phyloP scores from a whole-genome alignment of 2,797 vertebrate species.

The Cheirogaleus major region DNA sequence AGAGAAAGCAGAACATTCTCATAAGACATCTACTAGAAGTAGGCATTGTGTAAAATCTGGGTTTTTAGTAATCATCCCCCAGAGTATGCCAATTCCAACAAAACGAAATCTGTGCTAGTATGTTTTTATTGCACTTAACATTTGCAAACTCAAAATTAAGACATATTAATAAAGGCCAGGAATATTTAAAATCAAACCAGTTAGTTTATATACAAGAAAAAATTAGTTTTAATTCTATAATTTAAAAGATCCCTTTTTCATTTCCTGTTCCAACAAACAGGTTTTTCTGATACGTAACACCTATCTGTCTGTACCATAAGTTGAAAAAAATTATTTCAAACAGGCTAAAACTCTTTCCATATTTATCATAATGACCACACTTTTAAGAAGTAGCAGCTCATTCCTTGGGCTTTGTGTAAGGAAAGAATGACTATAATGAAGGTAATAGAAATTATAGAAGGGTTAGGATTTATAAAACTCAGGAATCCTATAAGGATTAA shows the following conservation, averaged over 20 bases:
- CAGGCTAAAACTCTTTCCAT: slow-evolving; percentile 36
- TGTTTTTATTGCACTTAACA: slow-evolving; percentile 80
- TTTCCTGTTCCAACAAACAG: slow-evolving; percentile 59
- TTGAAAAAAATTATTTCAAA: slow-evolving; percentile 47
- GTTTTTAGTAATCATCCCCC: slow-evolving; percentile 80
- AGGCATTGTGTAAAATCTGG: slow-evolving; percentile 77
- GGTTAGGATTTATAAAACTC: slow-evolving; percentile 45
- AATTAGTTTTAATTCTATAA: slow-evolving; percentile 62
- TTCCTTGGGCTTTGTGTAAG: slow-evolving; percentile 62
- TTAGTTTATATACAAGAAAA: slow-evolving; percentile 81
- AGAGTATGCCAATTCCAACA: slow-evolving; percentile 80
- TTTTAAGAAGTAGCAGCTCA: slow-evolving; percentile 65
- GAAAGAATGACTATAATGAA: slow-evolving; percentile 65
- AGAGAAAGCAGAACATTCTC: slow-evolving; percentile 88
- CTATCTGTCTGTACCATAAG: slow-evolving; percentile 77
- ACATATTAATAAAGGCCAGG: slow-evolving; percentile 83
- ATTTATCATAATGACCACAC: slow-evolving; percentile 46
- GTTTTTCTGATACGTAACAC: slow-evolving; percentile 68
- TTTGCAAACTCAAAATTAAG: slow-evolving; percentile 86
- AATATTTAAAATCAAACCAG: slow-evolving; percentile 74
- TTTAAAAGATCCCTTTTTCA: slow-evolving; percentile 82
- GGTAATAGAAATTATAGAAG: neutral
- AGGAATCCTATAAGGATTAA: slow-evolving; percentile 67
- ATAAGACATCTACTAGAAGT: slow-evolving; percentile 80
- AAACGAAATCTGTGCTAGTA: slow-evolving; percentile 70